These are phyloP conservation scores for Labia minor DNA, from an alignment of 2,888 invertebrate species.

Conservation along the genomic window DNA sequence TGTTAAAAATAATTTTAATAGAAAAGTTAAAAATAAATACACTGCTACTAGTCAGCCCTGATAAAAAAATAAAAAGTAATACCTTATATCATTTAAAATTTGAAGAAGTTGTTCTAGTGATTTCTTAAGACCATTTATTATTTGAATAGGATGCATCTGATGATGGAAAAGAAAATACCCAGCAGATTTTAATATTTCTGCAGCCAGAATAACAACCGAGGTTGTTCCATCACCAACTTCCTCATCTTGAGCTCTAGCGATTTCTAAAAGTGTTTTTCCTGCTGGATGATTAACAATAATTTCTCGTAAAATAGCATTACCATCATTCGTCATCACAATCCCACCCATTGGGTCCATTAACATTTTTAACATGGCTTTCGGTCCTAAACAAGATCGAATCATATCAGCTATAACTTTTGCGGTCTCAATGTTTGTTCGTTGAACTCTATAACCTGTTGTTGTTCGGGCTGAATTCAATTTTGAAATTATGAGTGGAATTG, in stretches of 20 bases:
- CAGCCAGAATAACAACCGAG: slow-evolving; percentile 94
- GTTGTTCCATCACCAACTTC: slow-evolving; percentile 99
- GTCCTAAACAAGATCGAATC: slow-evolving; percentile 97
- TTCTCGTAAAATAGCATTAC: slow-evolving; percentile 95
- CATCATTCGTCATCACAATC: slow-evolving; percentile 99
- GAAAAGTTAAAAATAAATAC: too few relatives aligned
- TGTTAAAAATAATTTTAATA: too few relatives aligned
- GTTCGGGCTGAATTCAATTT: slow-evolving; percentile 85
- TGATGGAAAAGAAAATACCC: slow-evolving; percentile 77
- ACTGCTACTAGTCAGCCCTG: too few relatives aligned
- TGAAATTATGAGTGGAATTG: background rate
- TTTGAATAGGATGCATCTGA: slow-evolving; percentile 93
- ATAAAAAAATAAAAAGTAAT: too few relatives aligned
- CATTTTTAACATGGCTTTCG: slow-evolving; percentile 99
- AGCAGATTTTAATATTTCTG: slow-evolving; percentile 86
- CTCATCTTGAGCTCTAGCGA: slow-evolving; percentile 98
- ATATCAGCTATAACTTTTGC: slow-evolving; percentile 99
- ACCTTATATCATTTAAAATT: slow-evolving; percentile 52
- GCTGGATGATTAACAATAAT: slow-evolving; percentile 98
- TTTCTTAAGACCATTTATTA: slow-evolving; percentile 88
- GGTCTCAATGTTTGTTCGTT: slow-evolving; percentile 94
- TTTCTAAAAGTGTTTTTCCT: slow-evolving; percentile 98
- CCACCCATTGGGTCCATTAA: slow-evolving; percentile 99
- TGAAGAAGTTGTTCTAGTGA: slow-evolving; percentile 88
- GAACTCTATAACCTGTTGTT: slow-evolving; percentile 90